These are phyloP conservation scores for Drosophila setifemur DNA, from an alignment of 1,140 invertebrate species.

Conservation along the genomic window DNA sequence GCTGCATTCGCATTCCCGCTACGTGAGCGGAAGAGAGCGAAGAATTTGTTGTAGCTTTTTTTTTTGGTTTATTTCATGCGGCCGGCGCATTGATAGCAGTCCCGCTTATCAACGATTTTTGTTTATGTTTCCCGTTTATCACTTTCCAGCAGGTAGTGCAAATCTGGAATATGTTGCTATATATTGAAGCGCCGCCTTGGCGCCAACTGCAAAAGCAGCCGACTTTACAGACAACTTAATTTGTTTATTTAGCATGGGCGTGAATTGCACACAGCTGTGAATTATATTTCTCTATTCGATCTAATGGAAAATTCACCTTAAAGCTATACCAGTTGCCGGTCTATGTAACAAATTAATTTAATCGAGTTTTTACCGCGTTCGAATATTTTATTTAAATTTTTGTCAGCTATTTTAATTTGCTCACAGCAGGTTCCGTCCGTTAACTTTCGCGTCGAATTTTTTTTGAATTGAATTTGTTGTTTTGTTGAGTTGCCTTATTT, in stretches of 20 bases:
- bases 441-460: too few relatives aligned
- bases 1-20: slow-evolving; percentile 17
- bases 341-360: too few relatives aligned
- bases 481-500: too few relatives aligned
- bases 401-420: too few relatives aligned
- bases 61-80: slow-evolving; percentile 21
- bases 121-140: slow-evolving; percentile 74
- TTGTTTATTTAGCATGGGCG: slow-evolving; percentile 29
- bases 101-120: slow-evolving; percentile 62
- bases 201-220: slow-evolving; percentile 44
- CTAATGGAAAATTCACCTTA: too few relatives aligned
- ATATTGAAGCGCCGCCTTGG: slow-evolving; percentile 35
- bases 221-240: slow-evolving; percentile 51
- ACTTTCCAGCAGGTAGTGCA: slow-evolving; percentile 50
- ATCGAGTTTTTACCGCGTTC: too few relatives aligned
- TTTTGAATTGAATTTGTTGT: too few relatives aligned
- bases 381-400: too few relatives aligned
- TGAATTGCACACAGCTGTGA: background rate
- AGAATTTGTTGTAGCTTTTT: slow-evolving; percentile 23
- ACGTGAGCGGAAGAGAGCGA: slow-evolving; percentile 7
- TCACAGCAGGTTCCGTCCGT: too few relatives aligned
- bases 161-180: slow-evolving; percentile 34
- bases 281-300: too few relatives aligned
- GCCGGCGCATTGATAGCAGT: slow-evolving; percentile 67
- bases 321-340: too few relatives aligned